Conservation (phyloP, 53 echinoderm and acorn worm species). For the Patiria pectinifera region DNA sequence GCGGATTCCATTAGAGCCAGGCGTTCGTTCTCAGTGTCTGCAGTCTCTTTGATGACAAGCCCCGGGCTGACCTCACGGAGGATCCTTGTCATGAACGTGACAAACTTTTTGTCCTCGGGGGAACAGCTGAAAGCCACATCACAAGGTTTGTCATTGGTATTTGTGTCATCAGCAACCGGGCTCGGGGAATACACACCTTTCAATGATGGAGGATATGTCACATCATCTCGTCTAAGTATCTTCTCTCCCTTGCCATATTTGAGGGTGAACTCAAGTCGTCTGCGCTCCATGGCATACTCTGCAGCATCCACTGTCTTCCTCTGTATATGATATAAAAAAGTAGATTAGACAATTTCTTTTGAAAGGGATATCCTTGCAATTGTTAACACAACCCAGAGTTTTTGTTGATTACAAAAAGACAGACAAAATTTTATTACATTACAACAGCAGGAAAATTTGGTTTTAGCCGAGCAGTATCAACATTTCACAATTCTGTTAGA, state of each 20-base stretch:
- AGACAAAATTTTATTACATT: too few species aligned
- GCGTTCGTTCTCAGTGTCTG: constrained; percentile 64
- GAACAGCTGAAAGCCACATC: constrained; percentile 86
- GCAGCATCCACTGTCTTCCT: constrained; percentile 16
- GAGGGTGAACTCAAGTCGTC: constrained; percentile 31
- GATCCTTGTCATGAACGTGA: constrained; percentile 26
- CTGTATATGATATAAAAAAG: not conserved
- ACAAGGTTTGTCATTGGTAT: not conserved
- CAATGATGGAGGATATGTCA: constrained; percentile 24
- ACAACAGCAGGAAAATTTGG: too few species aligned
- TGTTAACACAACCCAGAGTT: too few species aligned
- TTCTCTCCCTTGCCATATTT: constrained; percentile 45
- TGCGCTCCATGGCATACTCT: constrained; percentile 44
- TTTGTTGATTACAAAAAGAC: not conserved
- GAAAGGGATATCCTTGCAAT: too few species aligned
- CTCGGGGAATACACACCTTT: not conserved
- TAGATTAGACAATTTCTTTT: not conserved
- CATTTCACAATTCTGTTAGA: too few species aligned
- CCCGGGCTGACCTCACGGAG: constrained; percentile 66
- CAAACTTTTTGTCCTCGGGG: constrained; percentile 77
- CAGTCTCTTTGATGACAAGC: constrained; percentile 55
- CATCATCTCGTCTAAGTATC: constrained; percentile 20
- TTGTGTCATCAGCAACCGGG: not conserved
- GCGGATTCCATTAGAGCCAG: constrained; percentile 80
- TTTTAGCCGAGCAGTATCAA: too few species aligned